Percentiles rank a stretch among this genome's conserved stretches.
Conservation (phyloP, 2,113 vertebrate genomes). For the Petromus typicus region DNA sequence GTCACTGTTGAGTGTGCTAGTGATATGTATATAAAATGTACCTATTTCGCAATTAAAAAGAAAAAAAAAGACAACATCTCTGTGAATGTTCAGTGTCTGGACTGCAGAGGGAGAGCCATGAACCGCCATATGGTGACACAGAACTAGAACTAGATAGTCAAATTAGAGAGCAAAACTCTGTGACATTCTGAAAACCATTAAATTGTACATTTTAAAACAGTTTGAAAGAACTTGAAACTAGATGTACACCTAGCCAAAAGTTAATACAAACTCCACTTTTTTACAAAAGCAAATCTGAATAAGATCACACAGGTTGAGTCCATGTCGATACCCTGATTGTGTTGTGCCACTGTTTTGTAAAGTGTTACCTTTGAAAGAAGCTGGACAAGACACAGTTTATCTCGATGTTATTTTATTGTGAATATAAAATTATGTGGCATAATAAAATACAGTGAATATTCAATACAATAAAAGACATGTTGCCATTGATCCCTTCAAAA, state of each 20-base stretch:
- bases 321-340: neutral
- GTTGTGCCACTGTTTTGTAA: neutral
- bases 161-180: neutral
- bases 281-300: neutral
- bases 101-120: too few relatives aligned
- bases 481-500: neutral
- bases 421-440: neutral
- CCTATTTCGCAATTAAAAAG: too few relatives aligned
- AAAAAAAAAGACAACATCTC: neutral
- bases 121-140: neutral
- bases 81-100: neutral
- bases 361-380: neutral
- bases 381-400: neutral
- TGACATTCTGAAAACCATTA: neutral
- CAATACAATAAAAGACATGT: neutral
- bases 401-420: neutral
- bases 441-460: neutral
- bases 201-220: neutral
- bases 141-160: neutral
- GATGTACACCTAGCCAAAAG: neutral
- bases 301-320: neutral
- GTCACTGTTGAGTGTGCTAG: too few relatives aligned
- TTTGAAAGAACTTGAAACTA: neutral
- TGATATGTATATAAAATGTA: too few relatives aligned
- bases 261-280: neutral